phyloP scores from a whole-genome alignment of 2,888 invertebrate genomes.

The Polydrusus tereticollis region DNA sequence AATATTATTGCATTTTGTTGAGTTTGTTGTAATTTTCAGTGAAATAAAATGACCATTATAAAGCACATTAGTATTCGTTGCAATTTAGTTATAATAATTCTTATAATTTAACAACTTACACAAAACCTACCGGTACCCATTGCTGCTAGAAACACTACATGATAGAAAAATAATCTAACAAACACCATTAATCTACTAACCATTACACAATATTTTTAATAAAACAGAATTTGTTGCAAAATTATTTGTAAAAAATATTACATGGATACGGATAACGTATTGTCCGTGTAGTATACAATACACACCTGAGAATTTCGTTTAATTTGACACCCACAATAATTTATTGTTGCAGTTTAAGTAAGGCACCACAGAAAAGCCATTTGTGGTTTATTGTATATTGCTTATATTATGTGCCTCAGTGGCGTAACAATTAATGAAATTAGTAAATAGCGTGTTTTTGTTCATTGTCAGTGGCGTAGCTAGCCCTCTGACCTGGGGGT shows the following conservation, averaged over 20 bases:
- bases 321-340: constrained; percentile 49
- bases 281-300: constrained; percentile 12
- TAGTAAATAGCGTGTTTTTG: too few species aligned
- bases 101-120: too few species aligned
- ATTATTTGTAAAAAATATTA: constrained; percentile 13
- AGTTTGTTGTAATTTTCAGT: too few species aligned
- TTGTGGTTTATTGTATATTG: constrained; percentile 40
- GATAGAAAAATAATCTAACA: neutral
- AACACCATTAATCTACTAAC: constrained; percentile 1
- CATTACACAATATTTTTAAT: constrained; percentile 1
- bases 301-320: constrained; percentile 49
- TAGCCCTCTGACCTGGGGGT: too few species aligned
- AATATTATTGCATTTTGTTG: too few species aligned
- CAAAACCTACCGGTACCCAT: too few species aligned
- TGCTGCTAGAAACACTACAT: neutral
- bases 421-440: constrained; percentile 3
- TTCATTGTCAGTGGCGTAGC: neutral
- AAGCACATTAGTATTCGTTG: too few species aligned
- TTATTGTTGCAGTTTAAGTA: constrained; percentile 34
- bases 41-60: too few species aligned
- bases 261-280: neutral
- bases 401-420: constrained; percentile 7
- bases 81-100: too few species aligned
- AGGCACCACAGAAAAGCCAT: constrained; percentile 40
- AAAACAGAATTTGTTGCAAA: neutral